These are phyloP conservation scores for Theodoxus fluviatilis DNA, from an alignment of 2,888 invertebrate genomes.

Conservation along the genomic window DNA sequence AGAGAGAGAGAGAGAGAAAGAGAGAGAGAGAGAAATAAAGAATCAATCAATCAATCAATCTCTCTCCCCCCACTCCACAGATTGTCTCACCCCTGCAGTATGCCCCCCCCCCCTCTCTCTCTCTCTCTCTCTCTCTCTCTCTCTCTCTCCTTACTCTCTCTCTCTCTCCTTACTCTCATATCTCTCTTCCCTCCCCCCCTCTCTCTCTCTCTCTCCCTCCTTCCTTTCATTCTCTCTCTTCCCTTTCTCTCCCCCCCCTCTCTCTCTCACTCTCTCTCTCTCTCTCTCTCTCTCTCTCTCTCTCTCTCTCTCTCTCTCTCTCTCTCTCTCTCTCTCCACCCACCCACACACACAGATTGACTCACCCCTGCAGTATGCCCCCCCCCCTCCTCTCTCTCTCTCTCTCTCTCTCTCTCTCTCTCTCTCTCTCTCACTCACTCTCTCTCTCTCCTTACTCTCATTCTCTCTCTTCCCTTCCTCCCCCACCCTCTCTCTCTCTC, in stretches of 20 bases:
- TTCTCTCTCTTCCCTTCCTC: conserved; percentile 15
- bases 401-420: not conserved
- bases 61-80: too few species aligned
- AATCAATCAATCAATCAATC: too few species aligned
- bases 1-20: too few species aligned
- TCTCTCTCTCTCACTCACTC: not conserved
- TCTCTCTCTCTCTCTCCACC: conserved; percentile 18
- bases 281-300: not conserved
- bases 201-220: conserved; percentile 3
- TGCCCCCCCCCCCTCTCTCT: not conserved
- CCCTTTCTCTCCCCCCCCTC: not conserved
- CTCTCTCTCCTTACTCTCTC: not conserved
- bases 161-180: not conserved
- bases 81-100: too few species aligned
- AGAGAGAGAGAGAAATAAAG: too few species aligned
- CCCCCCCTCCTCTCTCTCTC: too few species aligned
- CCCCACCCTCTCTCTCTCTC: conserved; percentile 3
- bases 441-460: not conserved
- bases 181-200: not conserved
- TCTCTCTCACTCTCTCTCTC: too few species aligned
- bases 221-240: not conserved
- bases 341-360: not conserved
- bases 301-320: conserved; percentile 21
- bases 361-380: too few species aligned
- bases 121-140: not conserved